Evolutionary conservation across 2,888 invertebrate genomes (phyloP), one percentile per base, ranked within the genome.

Genomic region (Caenorhabditis becei): DNA sequence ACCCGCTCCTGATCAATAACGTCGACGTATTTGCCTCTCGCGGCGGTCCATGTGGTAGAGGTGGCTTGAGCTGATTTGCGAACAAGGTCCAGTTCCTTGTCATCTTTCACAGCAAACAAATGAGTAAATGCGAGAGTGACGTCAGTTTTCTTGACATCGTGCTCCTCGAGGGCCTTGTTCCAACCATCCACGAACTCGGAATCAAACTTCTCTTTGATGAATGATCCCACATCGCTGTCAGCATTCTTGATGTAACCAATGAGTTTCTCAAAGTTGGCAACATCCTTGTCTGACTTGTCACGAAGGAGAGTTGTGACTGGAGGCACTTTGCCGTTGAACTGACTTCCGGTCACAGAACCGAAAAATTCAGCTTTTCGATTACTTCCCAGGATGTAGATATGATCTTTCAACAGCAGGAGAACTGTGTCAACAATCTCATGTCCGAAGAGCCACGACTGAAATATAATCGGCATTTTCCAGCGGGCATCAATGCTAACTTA

Each of bases 351-450:
- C 53, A 96, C 94, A 92, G 96, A 95, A 89, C 95, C 94, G 63
- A 99, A 93, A 92, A 97, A 99, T 89, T 98, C 97, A 83, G 97
- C 96, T 92, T 99, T 99, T 93, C 97, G 97, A 92, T 97, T 97
- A 91, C 97, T 97, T 0, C 97, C 96, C 75, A 99, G 93, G 90
- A 99, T 96, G 91, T 95, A 94, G 83, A 97, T 95, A 47, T 82
- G 94, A 54, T 95, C 94, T 87, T 96, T 95, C 49, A 96, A 95
- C 82, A 99, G 93, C 8, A 98, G 94, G 93, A 96, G 95, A 70
- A 98, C 94, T 0, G 97, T 97, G 91, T 99, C 99, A 0, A 96
- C 95, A 65, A 99, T 93, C 92, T 98, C 98, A 92, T 98, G 97
- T 63, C 97, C 97, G 91, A 98, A 94, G 66, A 99, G 94, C 98